These are phyloP conservation scores for Thamnophis elegans DNA, from an alignment of 2,797 vertebrate genomes.

Conservation along the genomic window DNA sequence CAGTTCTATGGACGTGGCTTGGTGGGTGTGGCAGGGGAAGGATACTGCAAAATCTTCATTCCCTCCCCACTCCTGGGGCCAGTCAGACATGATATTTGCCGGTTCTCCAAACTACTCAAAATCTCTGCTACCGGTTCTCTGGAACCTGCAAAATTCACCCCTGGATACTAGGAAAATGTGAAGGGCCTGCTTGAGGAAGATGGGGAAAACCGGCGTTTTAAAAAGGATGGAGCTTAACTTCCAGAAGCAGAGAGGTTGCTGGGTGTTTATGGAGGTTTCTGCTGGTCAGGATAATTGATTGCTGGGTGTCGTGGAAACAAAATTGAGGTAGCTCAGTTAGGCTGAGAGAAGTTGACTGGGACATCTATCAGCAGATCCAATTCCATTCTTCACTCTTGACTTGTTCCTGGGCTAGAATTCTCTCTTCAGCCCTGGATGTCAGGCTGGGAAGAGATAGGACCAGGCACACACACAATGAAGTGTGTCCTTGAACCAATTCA, in stretches of 20 bases:
- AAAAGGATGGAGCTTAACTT: neutral
- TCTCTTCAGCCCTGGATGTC: neutral
- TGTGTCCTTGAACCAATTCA: neutral
- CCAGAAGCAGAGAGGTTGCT: neutral
- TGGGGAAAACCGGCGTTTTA: neutral
- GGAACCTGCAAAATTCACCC: too few species aligned
- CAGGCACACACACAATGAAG: neutral
- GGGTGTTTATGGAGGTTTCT: neutral
- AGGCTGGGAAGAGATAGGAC: neutral
- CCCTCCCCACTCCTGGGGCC: too few species aligned
- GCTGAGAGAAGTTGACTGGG: neutral
- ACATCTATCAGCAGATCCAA: neutral
- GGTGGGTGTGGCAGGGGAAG: too few species aligned
- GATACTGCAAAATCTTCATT: too few species aligned
- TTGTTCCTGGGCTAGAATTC: neutral
- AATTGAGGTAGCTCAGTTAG: neutral
- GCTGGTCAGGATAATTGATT: neutral
- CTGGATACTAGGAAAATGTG: neutral
- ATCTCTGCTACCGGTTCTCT: too few species aligned
- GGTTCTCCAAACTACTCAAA: too few species aligned
- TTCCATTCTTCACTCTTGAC: neutral
- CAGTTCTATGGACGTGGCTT: too few species aligned
- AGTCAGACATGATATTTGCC: too few species aligned
- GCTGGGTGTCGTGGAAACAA: neutral
- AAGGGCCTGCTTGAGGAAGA: neutral